These are phyloP conservation scores for Iselma pallidipennis DNA, from an alignment of 2,888 invertebrate species.

Conservation along the genomic window DNA sequence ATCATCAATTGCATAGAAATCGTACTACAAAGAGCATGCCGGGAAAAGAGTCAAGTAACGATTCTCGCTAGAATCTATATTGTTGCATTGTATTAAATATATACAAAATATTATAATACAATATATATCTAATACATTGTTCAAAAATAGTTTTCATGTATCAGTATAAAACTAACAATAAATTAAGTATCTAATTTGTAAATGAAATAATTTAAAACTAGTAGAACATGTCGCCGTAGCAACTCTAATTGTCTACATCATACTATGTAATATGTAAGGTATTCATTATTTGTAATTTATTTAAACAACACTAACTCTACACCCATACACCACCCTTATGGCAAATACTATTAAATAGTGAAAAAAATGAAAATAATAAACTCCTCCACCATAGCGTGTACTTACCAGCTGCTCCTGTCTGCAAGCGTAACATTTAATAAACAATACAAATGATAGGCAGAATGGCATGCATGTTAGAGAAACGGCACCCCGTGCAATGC, in stretches of 20 bases:
- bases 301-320: not conserved
- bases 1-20: constrained; percentile 40
- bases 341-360: constrained; percentile 36
- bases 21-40: constrained; percentile 58
- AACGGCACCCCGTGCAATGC: constrained; percentile 54
- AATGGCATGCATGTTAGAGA: constrained; percentile 50
- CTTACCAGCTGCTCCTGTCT: constrained; percentile 52
- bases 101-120: no score
- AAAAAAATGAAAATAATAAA: constrained; percentile 6
- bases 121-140: no score
- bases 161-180: constrained; percentile 1
- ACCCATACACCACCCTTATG: constrained; percentile 2
- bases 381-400: constrained; percentile 47
- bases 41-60: constrained; percentile 62
- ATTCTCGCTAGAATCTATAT: constrained; percentile 50
- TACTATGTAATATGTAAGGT: no score
- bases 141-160: no score
- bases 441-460: constrained; percentile 44
- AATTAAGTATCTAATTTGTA: no score
- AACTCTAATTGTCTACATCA: not conserved
- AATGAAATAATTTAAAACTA: no score
- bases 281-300: no score
- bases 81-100: no score
- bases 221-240: not conserved
- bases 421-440: constrained; percentile 46